Evolutionary conservation across 2,113 vertebrate species (phyloP), one percentile per base, ranked within the genome.

Genomic region (Gallinago media): DNA sequence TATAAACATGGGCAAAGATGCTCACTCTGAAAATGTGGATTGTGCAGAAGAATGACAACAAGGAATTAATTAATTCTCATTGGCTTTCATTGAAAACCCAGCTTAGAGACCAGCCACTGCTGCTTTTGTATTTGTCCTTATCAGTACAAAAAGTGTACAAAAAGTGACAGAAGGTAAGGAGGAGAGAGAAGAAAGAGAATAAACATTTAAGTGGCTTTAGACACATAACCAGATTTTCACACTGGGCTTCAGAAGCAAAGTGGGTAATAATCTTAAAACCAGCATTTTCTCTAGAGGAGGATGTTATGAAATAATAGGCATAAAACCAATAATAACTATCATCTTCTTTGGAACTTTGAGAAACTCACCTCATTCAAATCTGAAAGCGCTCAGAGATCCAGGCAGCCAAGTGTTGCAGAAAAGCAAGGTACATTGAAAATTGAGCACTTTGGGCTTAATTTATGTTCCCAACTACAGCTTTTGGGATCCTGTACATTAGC

Each of bases 401-500:
- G 54, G 46, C 25, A 90, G 75, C 34, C 76, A 81, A 47, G 23
- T 10, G 27, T 68, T 83, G 65, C 34, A 32, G 12, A 74, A 88
- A 84, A 67, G 77, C 49, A 85, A 75, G 47, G 59, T 67, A 59
- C 74, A 67, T 79, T 67, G 77, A 71, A 88, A 95, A 95, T 23
- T 20, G 79, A 93, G 72, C 75, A 90, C 63, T 83, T 92, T 47
- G 59, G 71, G 14, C 29, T 74, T 90, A 92, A 76, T 85, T 96
- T 96, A 94, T 92, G 85, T 66, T 88, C 63, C 46, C n/a, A 90
- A 14, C 58, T 89, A 83, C 78, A 93, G 94, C 71, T 96, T 96
- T 79, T 89, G 92, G 85, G 95, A 93, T 92, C 75, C 68, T 92
- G 42, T 56, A 88, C 68, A 93, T 93, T 96, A 90, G 89, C 75